Evolutionary conservation across 2,113 vertebrate species (phyloP), one percentile per base, ranked within the genome.

Genomic region (Rhinogobius similis): DNA sequence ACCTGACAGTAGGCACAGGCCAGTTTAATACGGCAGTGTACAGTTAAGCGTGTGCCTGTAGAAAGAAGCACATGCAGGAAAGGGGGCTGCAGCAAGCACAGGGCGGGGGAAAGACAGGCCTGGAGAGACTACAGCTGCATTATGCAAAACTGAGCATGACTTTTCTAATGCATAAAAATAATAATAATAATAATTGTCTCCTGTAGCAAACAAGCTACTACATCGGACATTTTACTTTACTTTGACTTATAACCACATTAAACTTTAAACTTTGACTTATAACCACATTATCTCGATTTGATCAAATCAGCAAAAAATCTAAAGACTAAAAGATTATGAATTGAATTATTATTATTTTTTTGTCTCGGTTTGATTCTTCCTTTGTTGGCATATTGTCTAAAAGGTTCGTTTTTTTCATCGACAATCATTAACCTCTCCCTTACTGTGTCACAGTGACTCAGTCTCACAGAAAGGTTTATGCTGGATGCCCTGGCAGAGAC

Each of bases 21-120:
- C 29, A 32, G 14, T 29, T 58, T 29, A 61, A 38, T 58, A 18
- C 52, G 29, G 55, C 55, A 5, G 24, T 29, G 16, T 61, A 38
- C 18, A 14, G 50, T 21, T 21, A 50, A 50, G 18, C 10, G 58
- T 36, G 29, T 38, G 4, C 32, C 26, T 18, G 1, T 18, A 59
- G 3, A 61, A 36, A 61, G 2, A 36, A 61, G 58, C 58, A 61
- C 58, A 61, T 61, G 58, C 58, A 61, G 29, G 58, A 61, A 21
- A 61, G 10, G 58, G n/a, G 7, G 26, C 55, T 55, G 26, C 55
- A 58, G 53, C 23, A 61, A 20, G 27, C 58, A 36, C 29, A 38
- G 20, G 27, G 27, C 27, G 8, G 8, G 29, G 29, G 32, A 38
- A 61, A 59, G 14, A 38, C 29, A n/a, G 58, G 58, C 32, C 29